phyloP scores from a whole-genome alignment of 2,113 vertebrate genomes.

The Chloropsis hardwickii region DNA sequence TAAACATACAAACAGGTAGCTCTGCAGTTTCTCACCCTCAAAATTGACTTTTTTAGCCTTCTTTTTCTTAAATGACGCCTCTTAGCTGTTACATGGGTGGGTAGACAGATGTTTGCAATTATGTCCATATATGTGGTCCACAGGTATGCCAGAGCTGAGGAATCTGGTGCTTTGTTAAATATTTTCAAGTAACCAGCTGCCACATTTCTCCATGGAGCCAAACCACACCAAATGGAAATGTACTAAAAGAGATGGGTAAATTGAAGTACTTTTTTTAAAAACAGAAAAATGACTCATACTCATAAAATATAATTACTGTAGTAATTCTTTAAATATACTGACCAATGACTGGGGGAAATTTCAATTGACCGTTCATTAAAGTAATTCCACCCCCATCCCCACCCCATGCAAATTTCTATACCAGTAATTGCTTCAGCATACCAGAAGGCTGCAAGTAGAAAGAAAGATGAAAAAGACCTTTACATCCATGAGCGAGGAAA shows the following conservation, averaged over 20 bases:
- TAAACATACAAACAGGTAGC: conserved; percentile 21
- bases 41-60: conserved; percentile 59
- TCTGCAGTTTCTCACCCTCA: conserved; percentile 30
- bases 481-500: neutral
- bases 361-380: conserved; percentile 36
- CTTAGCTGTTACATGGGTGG: conserved; percentile 61
- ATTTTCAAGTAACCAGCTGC: conserved; percentile 74
- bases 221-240: conserved; percentile 80
- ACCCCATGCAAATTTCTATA: neutral
- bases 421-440: neutral
- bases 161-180: conserved; percentile 69
- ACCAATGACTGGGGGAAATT: conserved; percentile 43
- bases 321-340: conserved; percentile 70
- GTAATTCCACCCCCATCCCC: neutral
- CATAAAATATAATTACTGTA: conserved; percentile 72
- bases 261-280: conserved; percentile 67
- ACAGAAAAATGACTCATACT: conserved; percentile 74
- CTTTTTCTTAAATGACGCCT: conserved; percentile 59
- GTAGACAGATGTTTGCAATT: conserved; percentile 81
- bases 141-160: conserved; percentile 75
- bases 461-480: neutral
- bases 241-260: conserved; percentile 74
- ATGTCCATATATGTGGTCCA: conserved; percentile 70
- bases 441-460: neutral
- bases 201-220: conserved; percentile 58